A percentile compares a stretch with the other conserved stretches of the same genome.
phyloP scores from a whole-genome alignment of 2,113 vertebrate genomes.

The Hassar affinis region DNA sequence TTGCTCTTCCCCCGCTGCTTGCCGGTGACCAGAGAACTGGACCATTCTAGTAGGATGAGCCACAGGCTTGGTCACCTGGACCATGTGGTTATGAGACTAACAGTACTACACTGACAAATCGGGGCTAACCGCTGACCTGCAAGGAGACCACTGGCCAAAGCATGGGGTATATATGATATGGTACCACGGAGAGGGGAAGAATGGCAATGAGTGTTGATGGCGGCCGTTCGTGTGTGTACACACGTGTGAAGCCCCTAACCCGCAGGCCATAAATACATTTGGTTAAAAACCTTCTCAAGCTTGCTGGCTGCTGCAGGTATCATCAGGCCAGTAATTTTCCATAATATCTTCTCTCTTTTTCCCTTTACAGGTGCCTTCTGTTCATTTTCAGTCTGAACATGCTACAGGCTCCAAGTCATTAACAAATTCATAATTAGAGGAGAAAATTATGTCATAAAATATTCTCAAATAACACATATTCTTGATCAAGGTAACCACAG shows the following conservation, averaged over 20 bases:
- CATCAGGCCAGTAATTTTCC: slow-evolving; percentile 72
- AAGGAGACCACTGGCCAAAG: slow-evolving; percentile 10
- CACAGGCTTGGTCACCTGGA: slow-evolving; percentile 67
- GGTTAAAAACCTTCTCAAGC: slow-evolving; percentile 50
- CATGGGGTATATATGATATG: slow-evolving; percentile 1
- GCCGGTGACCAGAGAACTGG: slow-evolving; percentile 74
- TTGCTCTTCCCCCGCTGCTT: slow-evolving; percentile 62
- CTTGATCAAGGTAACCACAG: neutral
- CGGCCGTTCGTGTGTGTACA: slow-evolving; percentile 19
- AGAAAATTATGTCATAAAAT: neutral
- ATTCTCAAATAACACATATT: neutral
- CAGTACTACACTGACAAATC: slow-evolving; percentile 68
- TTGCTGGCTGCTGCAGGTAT: slow-evolving; percentile 59
- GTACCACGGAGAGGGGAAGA: neutral
- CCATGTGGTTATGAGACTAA: slow-evolving; percentile 64
- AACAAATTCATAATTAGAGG: neutral
- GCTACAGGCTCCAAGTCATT: neutral
- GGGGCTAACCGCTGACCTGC: slow-evolving; percentile 54
- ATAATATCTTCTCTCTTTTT: slow-evolving; percentile 27
- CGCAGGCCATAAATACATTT: slow-evolving; percentile 73
- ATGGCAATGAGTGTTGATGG: slow-evolving; percentile 43
- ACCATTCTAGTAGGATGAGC: slow-evolving; percentile 67
- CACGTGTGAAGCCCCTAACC: slow-evolving; percentile 52
- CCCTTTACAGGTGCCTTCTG: slow-evolving; percentile 31
- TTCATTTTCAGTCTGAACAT: neutral